Evolutionary conservation across 2,113 vertebrate genomes (phyloP).

Genomic region (Triplophysa tibetana): DNA sequence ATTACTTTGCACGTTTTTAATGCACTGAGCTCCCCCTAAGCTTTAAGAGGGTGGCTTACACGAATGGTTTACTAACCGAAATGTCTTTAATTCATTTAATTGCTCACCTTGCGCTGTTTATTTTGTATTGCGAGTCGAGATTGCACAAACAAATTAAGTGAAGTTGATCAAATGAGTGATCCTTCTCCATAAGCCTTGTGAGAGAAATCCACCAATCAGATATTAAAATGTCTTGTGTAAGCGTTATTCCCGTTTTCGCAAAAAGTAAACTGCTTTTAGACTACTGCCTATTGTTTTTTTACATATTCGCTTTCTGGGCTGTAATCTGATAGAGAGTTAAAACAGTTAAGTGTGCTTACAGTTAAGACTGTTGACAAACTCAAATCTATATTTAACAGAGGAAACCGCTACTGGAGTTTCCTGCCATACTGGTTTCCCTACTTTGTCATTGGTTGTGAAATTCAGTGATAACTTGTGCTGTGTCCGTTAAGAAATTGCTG

Average conservation of each 20-base stretch:
- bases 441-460: not conserved
- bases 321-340: slow-evolving; percentile 6
- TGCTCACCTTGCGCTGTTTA: not conserved
- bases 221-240: not conserved
- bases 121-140: not conserved
- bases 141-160: not conserved
- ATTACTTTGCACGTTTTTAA: not conserved
- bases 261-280: not conserved
- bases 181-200: not conserved
- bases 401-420: slow-evolving; percentile 20
- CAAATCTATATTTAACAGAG: slow-evolving; percentile 17
- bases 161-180: not conserved
- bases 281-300: not conserved
- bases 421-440: slow-evolving; percentile 25
- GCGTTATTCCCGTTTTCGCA: not conserved
- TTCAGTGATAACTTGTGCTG: not conserved
- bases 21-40: not conserved
- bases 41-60: not conserved
- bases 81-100: not conserved
- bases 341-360: not conserved
- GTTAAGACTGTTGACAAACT: slow-evolving; percentile 24
- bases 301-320: not conserved
- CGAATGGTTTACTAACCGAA: not conserved
- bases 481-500: not conserved
- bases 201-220: not conserved